A percentile compares a stretch with the other conserved stretches of the same genome.
Conservation (phyloP, 2,797 vertebrate genomes). For the Characodon lateralis region DNA sequence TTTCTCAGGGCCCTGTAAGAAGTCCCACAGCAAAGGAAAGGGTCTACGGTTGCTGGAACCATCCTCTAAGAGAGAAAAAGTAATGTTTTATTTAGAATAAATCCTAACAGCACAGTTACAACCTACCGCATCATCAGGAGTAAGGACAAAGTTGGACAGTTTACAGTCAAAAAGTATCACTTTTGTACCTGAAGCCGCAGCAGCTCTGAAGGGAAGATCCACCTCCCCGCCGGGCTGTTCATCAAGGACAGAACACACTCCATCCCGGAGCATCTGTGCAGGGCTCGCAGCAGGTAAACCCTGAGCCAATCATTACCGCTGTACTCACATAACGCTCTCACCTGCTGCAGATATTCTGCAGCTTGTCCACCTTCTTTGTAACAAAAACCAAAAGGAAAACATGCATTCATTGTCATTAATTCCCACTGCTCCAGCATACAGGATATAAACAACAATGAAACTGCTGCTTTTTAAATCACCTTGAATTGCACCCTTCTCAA, state of each 20-base stretch:
- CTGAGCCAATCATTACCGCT: slow-evolving; percentile 72
- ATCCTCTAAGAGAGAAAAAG: slow-evolving; percentile 38
- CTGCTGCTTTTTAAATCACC: slow-evolving; percentile 30
- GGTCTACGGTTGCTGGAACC: slow-evolving; percentile 58
- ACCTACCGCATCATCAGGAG: not conserved
- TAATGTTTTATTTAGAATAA: not conserved
- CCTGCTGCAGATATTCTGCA: slow-evolving; percentile 59
- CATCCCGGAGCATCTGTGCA: slow-evolving; percentile 57
- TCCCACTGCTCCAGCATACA: too few relatives aligned
- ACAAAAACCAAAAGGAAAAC: slow-evolving; percentile 6
- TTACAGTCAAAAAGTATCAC: not conserved
- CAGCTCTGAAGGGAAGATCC: slow-evolving; percentile 74
- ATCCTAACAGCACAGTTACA: not conserved
- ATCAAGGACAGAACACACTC: slow-evolving; percentile 69
- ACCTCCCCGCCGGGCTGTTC: slow-evolving; percentile 52
- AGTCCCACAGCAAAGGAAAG: slow-evolving; percentile 73
- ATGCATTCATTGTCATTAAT: not conserved
- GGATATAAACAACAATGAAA: not conserved
- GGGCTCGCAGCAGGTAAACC: slow-evolving; percentile 77
- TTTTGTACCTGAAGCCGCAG: slow-evolving; percentile 70
- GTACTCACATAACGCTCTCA: slow-evolving; percentile 71
- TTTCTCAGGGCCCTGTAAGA: slow-evolving; percentile 64
- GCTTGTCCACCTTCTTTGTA: not conserved
- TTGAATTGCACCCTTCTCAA: slow-evolving; percentile 25
- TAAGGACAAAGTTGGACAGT: not conserved